Evolutionary conservation across 1,140 invertebrate species (phyloP), one percentile per base, ranked within the genome.

Genomic region (Saccostrea cuccullata): DNA sequence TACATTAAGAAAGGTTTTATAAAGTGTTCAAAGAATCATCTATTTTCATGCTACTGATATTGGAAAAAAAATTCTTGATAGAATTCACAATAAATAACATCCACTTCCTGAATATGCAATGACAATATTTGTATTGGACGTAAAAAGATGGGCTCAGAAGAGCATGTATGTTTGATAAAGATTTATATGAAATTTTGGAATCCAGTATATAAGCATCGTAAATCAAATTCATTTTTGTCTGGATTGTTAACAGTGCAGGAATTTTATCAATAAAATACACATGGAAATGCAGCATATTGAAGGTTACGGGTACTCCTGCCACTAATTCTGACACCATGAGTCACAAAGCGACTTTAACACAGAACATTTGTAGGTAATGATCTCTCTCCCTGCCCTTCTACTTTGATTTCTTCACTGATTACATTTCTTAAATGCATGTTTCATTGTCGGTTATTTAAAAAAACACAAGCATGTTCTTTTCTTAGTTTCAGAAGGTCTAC

Each of bases 361-460:
- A 77, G 26, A 26, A 8, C 26, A 26, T 77, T 26, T 77, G 70
- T 77, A 77, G 26, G 26, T 26, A 77, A 36, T 17, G 11, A 36
- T 23, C 26, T 26, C 23, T 77, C 23, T 77, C 70, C 26, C 23
- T 77, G 23, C 26, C 23, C 2, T 30, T 36, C 70, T 15, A 36
- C 23, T 26, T 77, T 77, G 70, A 77, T 77, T 77, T 15, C 70
- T 77, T 26, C 26, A 30, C 70, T 15, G 26, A 77, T 30, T 77
- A 2, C 26, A 77, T 36, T 36, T 11, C 70, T 77, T 15, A 30
- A 77, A 77, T 77, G 70, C 70, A 77, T 77, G 70, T 77, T 77
- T 15, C 26, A 36, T 36, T 36, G 70, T 77, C 70, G 26, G 13
- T 26, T 36, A 77, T 77, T 77, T 26, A 77, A 15, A 12, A 12